Conservation (phyloP, 1,140 invertebrate species). For the Meloidogyne chitwoodi region DNA sequence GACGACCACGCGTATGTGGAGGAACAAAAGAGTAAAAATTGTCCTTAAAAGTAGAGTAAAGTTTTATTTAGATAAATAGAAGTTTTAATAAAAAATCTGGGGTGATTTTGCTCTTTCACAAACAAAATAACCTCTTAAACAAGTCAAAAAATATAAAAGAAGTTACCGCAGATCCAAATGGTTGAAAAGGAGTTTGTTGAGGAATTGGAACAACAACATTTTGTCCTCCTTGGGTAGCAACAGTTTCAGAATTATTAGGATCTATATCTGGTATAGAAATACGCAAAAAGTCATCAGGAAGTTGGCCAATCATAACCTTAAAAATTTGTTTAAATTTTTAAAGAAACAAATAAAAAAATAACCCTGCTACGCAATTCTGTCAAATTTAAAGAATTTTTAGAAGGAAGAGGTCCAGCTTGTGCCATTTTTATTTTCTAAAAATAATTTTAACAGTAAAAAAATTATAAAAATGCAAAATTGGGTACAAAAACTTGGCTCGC, state of each 20-base stretch:
- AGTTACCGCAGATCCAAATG: not conserved
- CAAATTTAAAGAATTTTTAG: conserved; percentile 18
- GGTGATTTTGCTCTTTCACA: not conserved
- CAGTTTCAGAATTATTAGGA: not conserved
- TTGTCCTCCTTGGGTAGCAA: not conserved
- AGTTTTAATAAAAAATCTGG: no score
- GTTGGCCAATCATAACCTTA: conserved; percentile 25
- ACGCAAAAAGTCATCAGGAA: conserved; percentile 30
- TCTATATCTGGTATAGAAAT: not conserved
- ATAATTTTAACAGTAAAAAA: no score
- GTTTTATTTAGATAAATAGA: not conserved
- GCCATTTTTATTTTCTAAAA: not conserved
- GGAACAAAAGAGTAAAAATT: conserved; percentile 63
- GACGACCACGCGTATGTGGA: conserved; percentile 69
- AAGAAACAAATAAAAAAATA: not conserved
- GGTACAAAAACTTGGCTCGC: no score
- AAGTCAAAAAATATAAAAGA: no score
- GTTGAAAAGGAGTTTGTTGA: not conserved
- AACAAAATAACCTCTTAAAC: not conserved
- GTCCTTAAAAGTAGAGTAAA: conserved; percentile 18
- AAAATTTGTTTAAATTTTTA: conserved; percentile 4
- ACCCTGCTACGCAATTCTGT: conserved; percentile 24
- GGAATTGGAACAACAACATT: not conserved
- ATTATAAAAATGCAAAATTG: no score
- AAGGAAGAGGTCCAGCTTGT: conserved; percentile 12